phyloP scores from a whole-genome alignment of 1,140 invertebrate genomes.

The Achroia grisella region DNA sequence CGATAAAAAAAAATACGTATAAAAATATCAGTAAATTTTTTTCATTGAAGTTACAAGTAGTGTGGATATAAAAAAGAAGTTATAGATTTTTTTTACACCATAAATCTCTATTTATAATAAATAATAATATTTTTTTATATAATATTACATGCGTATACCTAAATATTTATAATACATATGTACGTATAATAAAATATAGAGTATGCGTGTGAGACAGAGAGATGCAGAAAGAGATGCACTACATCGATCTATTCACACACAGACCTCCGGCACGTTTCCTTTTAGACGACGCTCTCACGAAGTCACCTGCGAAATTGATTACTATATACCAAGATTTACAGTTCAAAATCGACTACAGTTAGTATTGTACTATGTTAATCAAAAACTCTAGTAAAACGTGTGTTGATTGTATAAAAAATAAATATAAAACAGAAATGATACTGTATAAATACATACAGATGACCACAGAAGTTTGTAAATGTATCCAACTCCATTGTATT shows the following conservation, averaged over 20 bases:
- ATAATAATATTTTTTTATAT: neutral
- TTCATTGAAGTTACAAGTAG: no score
- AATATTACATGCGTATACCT: no score
- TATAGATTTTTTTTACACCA: neutral
- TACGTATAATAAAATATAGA: neutral
- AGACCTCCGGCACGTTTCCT: constrained; percentile 56
- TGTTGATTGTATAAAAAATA: neutral
- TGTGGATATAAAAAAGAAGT: neutral
- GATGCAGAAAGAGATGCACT: constrained; percentile 65
- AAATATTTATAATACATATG: no score
- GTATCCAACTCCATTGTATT: no score
- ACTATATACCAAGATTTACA: constrained; percentile 32
- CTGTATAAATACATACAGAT: neutral
- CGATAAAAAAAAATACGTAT: no score
- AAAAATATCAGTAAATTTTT: no score
- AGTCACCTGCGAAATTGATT: constrained; percentile 69
- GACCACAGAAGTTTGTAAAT: no score
- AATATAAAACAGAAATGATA: constrained; percentile 1
- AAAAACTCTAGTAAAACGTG: constrained; percentile 17
- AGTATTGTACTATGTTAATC: constrained; percentile 42
- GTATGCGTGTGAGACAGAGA: constrained; percentile 58
- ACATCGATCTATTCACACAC: constrained; percentile 68
- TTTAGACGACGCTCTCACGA: constrained; percentile 61
- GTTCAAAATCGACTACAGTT: constrained; percentile 33
- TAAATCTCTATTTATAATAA: no score